A percentile compares a stretch with the other conserved stretches of the same genome.
phyloP scores from a whole-genome alignment of 2,797 vertebrate genomes.

The Gymnothorax javanicus region DNA sequence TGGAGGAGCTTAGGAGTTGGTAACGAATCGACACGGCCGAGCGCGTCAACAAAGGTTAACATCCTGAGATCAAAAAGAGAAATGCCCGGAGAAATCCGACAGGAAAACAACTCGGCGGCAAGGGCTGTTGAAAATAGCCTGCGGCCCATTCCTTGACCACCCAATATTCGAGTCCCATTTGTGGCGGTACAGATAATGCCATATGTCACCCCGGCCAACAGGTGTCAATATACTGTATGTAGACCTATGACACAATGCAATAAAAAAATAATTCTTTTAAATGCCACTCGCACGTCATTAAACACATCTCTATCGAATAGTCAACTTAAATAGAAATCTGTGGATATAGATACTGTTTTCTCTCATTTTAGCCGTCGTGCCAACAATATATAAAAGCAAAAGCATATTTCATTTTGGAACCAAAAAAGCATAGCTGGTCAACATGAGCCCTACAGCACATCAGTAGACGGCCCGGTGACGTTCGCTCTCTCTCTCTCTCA shows the following conservation, averaged over 20 bases:
- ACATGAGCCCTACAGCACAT: constrained; percentile 38
- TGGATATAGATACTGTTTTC: constrained; percentile 37
- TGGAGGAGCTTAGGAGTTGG: constrained; percentile 16
- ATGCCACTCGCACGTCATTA: constrained; percentile 46
- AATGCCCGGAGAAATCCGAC: constrained; percentile 42
- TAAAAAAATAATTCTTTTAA: constrained; percentile 55
- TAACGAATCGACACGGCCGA: constrained; percentile 41
- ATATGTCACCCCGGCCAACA: constrained; percentile 47
- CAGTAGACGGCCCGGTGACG: constrained; percentile 27
- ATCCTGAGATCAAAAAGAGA: constrained; percentile 52
- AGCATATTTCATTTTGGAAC: constrained; percentile 35
- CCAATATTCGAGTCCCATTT: constrained; percentile 18
- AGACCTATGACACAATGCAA: constrained; percentile 48
- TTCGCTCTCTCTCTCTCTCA: neutral
- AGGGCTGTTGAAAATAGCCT: constrained; percentile 38
- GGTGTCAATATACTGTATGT: constrained; percentile 41
- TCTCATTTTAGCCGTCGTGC: constrained; percentile 26
- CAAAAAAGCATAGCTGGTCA: constrained; percentile 25
- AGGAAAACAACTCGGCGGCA: constrained; percentile 40
- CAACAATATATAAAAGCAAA: neutral
- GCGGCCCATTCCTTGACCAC: constrained; percentile 9
- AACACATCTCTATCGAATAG: constrained; percentile 40
- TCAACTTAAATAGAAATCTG: constrained; percentile 48
- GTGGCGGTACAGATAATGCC: constrained; percentile 40
- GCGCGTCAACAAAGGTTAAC: constrained; percentile 35